A percentile compares a stretch with the other conserved stretches of the same genome.
These are phyloP conservation scores for Amphipoea lucens DNA, from an alignment of 2,888 invertebrate genomes.

Conservation along the genomic window DNA sequence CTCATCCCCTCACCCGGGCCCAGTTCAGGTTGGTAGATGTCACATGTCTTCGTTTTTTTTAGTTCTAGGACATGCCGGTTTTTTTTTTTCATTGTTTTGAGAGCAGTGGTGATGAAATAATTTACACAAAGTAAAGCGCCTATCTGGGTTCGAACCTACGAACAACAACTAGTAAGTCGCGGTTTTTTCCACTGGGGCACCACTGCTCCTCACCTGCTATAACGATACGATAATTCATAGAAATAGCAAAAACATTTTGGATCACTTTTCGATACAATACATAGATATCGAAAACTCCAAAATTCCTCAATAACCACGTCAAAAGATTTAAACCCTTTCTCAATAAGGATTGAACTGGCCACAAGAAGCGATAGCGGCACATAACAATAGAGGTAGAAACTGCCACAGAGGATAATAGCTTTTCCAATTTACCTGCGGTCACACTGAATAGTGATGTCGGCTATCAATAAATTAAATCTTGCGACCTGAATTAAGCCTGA, in stretches of 20 bases:
- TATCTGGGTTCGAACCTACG: too few relatives aligned
- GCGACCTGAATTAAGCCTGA: constrained; percentile 62
- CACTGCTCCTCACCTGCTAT: not conserved
- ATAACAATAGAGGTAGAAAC: constrained; percentile 42
- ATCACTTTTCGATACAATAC: too few relatives aligned
- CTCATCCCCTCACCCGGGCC: too few relatives aligned
- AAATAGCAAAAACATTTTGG: not conserved
- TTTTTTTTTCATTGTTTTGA: too few relatives aligned
- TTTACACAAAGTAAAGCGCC: too few relatives aligned
- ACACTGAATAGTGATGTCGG: constrained; percentile 53
- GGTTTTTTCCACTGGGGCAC: too few relatives aligned
- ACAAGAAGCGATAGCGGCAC: constrained; percentile 19
- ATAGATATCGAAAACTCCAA: not conserved
- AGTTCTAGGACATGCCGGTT: too few relatives aligned
- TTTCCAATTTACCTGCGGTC: constrained; percentile 70
- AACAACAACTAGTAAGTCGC: too few relatives aligned
- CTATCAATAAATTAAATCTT: constrained; percentile 80
- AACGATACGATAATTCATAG: not conserved
- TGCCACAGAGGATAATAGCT: constrained; percentile 54
- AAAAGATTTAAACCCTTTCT: constrained; percentile 21
- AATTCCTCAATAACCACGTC: not conserved
- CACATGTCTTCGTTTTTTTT: too few relatives aligned
- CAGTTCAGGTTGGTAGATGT: too few relatives aligned
- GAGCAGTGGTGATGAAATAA: too few relatives aligned
- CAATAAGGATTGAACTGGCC: constrained; percentile 22